Percentiles rank a stretch among this genome's conserved stretches.
phyloP scores from a whole-genome alignment of 2,888 invertebrate species.

The Ypsolopha sequella region DNA sequence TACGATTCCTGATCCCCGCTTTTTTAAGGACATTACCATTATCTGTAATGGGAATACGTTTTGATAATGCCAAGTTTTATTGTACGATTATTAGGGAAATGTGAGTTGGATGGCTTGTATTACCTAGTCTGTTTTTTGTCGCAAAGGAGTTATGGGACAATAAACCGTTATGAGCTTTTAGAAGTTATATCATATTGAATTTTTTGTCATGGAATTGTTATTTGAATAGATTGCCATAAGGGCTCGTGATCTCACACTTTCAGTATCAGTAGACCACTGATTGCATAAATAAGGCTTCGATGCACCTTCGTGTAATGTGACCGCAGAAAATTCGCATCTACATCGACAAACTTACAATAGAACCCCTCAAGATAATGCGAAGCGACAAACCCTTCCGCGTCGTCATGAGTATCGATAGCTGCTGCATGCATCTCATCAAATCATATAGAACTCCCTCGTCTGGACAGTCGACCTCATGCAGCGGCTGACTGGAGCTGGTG shows the following conservation, averaged over 20 bases:
- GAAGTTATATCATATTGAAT: background rate
- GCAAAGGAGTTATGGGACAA: constrained; percentile 17
- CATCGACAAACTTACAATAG: constrained; percentile 41
- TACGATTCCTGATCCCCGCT: constrained; percentile 60
- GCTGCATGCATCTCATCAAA: constrained; percentile 17
- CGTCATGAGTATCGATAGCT: constrained; percentile 22
- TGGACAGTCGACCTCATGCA: constrained; percentile 17
- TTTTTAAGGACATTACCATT: constrained; percentile 65
- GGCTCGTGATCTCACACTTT: background rate
- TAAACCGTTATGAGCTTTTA: constrained; percentile 1
- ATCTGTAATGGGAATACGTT: constrained; percentile 63
- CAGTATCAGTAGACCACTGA: constrained; percentile 25
- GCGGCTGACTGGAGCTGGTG: background rate
- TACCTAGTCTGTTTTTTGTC: constrained; percentile 39
- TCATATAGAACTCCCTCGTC: constrained; percentile 27
- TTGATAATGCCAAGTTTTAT: constrained; percentile 63
- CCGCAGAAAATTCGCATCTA: constrained; percentile 51
- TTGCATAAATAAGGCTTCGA: constrained; percentile 59
- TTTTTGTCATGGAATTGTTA: background rate
- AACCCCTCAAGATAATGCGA: constrained; percentile 41
- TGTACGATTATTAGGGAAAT: constrained; percentile 53
- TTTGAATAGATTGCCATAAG: background rate
- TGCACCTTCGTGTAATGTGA: constrained; percentile 40
- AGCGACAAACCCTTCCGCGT: constrained; percentile 47
- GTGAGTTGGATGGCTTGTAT: constrained; percentile 34